These are phyloP conservation scores for Hypolimnas misippus DNA, from an alignment of 2,888 invertebrate genomes.

Conservation along the genomic window DNA sequence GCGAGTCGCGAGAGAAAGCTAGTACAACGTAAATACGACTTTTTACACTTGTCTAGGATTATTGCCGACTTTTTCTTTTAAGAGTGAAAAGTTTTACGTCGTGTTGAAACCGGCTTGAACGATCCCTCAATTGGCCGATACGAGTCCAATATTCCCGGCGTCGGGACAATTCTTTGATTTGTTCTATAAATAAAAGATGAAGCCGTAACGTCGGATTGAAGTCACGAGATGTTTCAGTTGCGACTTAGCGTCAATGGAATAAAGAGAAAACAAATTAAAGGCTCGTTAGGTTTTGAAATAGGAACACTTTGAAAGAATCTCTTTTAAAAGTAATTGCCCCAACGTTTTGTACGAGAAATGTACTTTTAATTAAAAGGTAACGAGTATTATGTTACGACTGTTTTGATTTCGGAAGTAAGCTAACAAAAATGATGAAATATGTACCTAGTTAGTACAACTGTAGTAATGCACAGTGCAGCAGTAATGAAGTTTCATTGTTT, in stretches of 20 bases:
- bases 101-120: not conserved
- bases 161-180: constrained; percentile 14
- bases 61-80: not conserved
- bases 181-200: constrained; percentile 22
- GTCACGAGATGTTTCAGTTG: constrained; percentile 13
- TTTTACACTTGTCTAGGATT: too few species aligned
- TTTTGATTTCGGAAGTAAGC: not conserved
- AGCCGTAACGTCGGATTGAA: constrained; percentile 12
- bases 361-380: not conserved
- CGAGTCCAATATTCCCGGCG: constrained; percentile 10
- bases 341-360: not conserved
- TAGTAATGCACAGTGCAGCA: too few species aligned
- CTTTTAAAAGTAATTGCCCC: not conserved
- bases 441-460: too few species aligned
- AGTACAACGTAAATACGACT: too few species aligned
- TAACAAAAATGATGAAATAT: not conserved
- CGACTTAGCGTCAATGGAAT: constrained; percentile 21
- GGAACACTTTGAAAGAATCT: not conserved
- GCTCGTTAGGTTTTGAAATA: constrained; percentile 19
- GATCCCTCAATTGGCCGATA: not conserved
- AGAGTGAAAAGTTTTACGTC: constrained; percentile 5
- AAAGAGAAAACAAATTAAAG: constrained; percentile 19
- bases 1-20: too few species aligned
- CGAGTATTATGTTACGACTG: not conserved
- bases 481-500: not conserved